Base-by-base conservation (phyloP, 2,797 vertebrate species). In the Pipistrellus pygmaeus region DNA sequence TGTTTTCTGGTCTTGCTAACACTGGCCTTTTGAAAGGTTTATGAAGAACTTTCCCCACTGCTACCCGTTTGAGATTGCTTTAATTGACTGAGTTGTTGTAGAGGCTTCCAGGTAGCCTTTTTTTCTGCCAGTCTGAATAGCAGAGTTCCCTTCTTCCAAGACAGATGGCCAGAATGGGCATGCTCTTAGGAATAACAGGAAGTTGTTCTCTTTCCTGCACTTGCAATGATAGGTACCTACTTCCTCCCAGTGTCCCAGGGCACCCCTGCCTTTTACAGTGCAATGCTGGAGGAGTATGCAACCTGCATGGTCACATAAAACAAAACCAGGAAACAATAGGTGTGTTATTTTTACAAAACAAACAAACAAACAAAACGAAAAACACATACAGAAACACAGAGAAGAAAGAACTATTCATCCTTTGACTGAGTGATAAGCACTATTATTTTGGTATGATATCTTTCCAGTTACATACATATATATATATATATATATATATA, bases 81-180 rank as follows among this genome's bases (percentile, higher is more conserved):
- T 96, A 96, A 94, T 96, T 96, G 96, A 85, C 77, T 10, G 32
- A 86, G 62, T 77, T 88, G 91, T 75, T 92, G 41, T 83, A 88
- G 94, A 94, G 82, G 77, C 85, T 73, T 85, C 51, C 85, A 23
- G 80, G 64, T 62, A 46, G 44, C n/a, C 20, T 66, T 72, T 25
- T 13, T 9, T 21, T 38, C 46, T 27, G 41, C 93, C 91, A 51
- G 64, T 55, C 5, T 64, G 9, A 17, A 21, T 94, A 88, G 95
- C 94, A 92, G 73, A 80, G 48, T 95, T 96, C 89, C 96, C 95
- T 53, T 77, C 82, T 66, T 94, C 60, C 3, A 93, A 93, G 89
- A 94, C 84, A 83, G 76, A 93, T 85, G 93, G 93, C 84, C 51
- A 76, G 73, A 76, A 64, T 46, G 62, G 72, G 83, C 81, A 21